Base-by-base conservation (phyloP, 2,113 vertebrate genomes). In the Megatriorchis doriae region DNA sequence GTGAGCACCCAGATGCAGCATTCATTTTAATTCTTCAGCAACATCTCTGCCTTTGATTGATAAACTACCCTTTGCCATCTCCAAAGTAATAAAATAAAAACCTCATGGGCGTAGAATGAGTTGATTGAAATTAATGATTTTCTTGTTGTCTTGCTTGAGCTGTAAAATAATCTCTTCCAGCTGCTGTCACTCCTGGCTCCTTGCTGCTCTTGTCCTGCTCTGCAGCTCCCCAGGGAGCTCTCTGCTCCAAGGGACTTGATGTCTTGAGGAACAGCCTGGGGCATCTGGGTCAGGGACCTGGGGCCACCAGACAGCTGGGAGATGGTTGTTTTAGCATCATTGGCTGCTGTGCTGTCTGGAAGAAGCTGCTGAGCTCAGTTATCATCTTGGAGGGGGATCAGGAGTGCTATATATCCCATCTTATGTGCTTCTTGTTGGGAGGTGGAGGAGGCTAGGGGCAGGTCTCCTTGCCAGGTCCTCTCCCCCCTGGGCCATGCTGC, bases 51-150 rank as follows among this genome's bases (percentile, higher is more conserved):
- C 72, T 95, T 62, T 70, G 81, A 62, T 91, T 23, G 13, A 91
- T 96, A 92, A 95, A 95, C 96, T 90, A 62, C 53, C 70, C 82
- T 96, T 74, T 94, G 82, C 89, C 66, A 25, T 23, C 78, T 85
- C 73, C 58, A 22, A 62, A 90, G 82, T 67, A 94, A 96, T 91
- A 52, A 94, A 94, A 91, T 63, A 81, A 96, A 94, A 88, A n/a
- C 67, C 83, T 95, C 53, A 21, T n/a, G 81, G 88, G 70, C 1
- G 19, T 86, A 16, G 42, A 70, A 32, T 22, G 80, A 72, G 75
- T 74, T 74, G 90, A 86, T 83, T 65, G 85, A 86, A 93, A 94
- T 50, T 27, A 89, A 92, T 87, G 78, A 80, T 81, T 94, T 80
- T 80, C 85, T 84, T 9, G 4, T 42, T 8, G 45, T 86, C 87